Evolutionary conservation across 2,113 vertebrate genomes (phyloP).

Genomic region (Cichladusa arquata): DNA sequence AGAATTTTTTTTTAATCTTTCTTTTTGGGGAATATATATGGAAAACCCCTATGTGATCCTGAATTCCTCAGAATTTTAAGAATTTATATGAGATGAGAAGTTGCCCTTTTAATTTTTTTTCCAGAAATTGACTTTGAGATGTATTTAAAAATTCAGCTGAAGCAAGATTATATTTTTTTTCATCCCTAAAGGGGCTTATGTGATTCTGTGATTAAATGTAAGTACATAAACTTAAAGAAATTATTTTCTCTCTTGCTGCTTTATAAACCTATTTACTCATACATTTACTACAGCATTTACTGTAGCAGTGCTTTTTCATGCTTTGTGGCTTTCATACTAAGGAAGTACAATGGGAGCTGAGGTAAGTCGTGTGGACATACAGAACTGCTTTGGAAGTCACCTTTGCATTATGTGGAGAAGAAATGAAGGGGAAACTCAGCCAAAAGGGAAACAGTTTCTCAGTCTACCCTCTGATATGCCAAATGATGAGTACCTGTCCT

Average conservation of each 20-base stretch:
- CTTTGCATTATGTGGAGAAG: background rate
- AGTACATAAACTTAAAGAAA: background rate
- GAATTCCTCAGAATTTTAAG: background rate
- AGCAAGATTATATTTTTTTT: background rate
- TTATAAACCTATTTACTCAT: background rate
- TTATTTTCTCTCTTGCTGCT: background rate
- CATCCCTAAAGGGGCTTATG: background rate
- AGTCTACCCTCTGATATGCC: background rate
- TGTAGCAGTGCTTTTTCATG: background rate
- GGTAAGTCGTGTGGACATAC: background rate
- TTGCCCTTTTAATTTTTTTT: background rate
- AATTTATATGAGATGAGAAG: background rate
- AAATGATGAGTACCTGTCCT: background rate
- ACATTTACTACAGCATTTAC: background rate
- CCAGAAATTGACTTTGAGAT: background rate
- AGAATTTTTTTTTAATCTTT: background rate
- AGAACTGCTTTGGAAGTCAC: background rate
- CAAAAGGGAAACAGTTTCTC: background rate
- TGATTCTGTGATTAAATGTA: background rate
- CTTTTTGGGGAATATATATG: background rate
- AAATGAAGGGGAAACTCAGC: background rate
- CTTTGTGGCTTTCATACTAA: background rate
- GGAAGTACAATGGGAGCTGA: background rate
- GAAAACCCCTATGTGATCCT: background rate
- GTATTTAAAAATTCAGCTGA: background rate